phyloP scores from a whole-genome alignment of 2,113 vertebrate species.

The Porphyrio hochstetteri region DNA sequence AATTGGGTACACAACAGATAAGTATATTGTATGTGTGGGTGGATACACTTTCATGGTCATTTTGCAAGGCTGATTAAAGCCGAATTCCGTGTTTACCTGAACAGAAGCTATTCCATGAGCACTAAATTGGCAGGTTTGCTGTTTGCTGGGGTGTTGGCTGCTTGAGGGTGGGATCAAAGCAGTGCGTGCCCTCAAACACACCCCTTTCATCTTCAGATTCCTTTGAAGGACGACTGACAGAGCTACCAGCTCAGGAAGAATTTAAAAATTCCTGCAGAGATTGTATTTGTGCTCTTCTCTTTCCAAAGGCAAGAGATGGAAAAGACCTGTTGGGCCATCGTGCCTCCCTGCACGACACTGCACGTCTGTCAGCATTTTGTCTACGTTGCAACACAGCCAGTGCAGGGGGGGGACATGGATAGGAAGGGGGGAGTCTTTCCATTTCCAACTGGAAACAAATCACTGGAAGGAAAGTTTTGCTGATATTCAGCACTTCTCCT shows the following conservation, averaged over 20 bases:
- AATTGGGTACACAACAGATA: background rate
- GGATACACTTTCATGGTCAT: background rate
- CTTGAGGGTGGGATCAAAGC: slow-evolving; percentile 48
- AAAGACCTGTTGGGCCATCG: background rate
- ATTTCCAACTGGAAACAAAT: background rate
- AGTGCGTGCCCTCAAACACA: slow-evolving; percentile 21
- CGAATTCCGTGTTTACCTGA: background rate
- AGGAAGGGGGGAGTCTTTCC: background rate
- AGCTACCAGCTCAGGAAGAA: background rate
- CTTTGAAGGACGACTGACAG: slow-evolving; percentile 24
- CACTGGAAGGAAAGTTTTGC: slow-evolving; percentile 9
- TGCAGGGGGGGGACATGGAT: background rate
- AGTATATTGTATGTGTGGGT: background rate
- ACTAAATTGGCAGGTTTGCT: background rate
- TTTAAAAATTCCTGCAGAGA: background rate
- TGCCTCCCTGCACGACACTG: background rate
- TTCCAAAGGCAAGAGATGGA: background rate
- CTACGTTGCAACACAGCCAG: background rate
- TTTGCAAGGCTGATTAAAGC: slow-evolving; percentile 41
- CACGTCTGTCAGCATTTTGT: slow-evolving; percentile 15
- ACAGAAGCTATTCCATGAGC: background rate
- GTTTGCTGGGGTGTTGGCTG: slow-evolving; percentile 36
- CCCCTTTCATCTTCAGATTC: slow-evolving; percentile 34
- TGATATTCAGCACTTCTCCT: background rate
- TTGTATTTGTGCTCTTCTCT: background rate